Percentiles rank a stretch among this genome's conserved stretches.
These are phyloP conservation scores for Parapristionchus giblindavisi DNA, from an alignment of 2,888 invertebrate species.

Conservation along the genomic window DNA sequence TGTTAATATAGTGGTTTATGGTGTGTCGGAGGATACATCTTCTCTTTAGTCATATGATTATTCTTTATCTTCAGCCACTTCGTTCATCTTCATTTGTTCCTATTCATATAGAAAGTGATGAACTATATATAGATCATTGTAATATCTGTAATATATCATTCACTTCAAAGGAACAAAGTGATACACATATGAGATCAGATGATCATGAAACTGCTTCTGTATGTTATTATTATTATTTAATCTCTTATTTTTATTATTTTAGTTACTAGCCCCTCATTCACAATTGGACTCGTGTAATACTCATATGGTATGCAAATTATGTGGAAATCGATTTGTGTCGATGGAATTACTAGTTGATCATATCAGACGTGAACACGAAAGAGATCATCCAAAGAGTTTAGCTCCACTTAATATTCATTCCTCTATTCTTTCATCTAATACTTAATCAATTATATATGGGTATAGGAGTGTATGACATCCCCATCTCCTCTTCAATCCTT, in stretches of 20 bases:
- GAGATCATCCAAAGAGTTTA: constrained; percentile 31
- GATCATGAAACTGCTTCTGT: constrained; percentile 35
- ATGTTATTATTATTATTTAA: background rate
- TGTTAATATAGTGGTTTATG: too few relatives aligned
- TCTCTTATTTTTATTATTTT: background rate
- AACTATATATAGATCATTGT: constrained; percentile 7
- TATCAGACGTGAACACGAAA: constrained; percentile 31
- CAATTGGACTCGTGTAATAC: background rate
- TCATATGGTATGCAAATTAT: constrained; percentile 21
- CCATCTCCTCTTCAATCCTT: too few relatives aligned
- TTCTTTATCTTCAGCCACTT: constrained; percentile 5
- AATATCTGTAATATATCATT: constrained; percentile 5
- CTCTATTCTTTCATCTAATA: background rate
- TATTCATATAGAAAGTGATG: background rate
- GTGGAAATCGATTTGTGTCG: constrained; percentile 6
- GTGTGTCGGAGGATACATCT: background rate
- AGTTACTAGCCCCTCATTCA: constrained; percentile 2
- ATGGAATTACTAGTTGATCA: constrained; percentile 32
- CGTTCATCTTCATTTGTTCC: constrained; percentile 24
- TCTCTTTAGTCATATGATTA: background rate
- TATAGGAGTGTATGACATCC: too few relatives aligned
- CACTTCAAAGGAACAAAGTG: constrained; percentile 1
- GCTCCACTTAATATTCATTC: constrained; percentile 11
- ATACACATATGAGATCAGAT: constrained; percentile 10
- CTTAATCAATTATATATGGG: too few relatives aligned